These are phyloP conservation scores for Cryptophagus acutangulus DNA, from an alignment of 2,888 invertebrate species.

Conservation along the genomic window DNA sequence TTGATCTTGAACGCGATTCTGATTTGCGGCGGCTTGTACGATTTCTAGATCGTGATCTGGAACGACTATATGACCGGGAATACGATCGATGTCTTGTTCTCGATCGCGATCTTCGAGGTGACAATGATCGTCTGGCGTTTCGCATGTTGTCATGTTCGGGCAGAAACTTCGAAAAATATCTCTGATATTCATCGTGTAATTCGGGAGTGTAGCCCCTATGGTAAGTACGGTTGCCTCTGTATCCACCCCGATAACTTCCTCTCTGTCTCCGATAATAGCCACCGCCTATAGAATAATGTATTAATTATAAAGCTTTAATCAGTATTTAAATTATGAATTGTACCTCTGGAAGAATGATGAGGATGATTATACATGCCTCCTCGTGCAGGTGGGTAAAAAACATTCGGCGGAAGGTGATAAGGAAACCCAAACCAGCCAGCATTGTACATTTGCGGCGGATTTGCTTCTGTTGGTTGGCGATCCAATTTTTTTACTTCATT, in stretches of 20 bases:
- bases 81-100: constrained; percentile 17
- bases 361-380: constrained; percentile 8
- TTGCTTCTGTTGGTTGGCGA: constrained; percentile 18
- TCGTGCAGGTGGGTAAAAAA: constrained; percentile 14
- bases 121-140: constrained; percentile 26
- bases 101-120: constrained; percentile 21
- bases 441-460: constrained; percentile 24
- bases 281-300: constrained; percentile 11
- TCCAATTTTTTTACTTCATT: constrained; percentile 13
- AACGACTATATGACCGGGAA: constrained; percentile 21
- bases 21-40: constrained; percentile 36
- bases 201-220: constrained; percentile 33
- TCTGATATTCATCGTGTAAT: constrained; percentile 49
- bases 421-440: constrained; percentile 26
- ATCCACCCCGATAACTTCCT: constrained; percentile 39
- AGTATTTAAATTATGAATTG: constrained; percentile 3
- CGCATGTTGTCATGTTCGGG: constrained; percentile 43
- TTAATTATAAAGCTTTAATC: background rate
- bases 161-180: constrained; percentile 59
- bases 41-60: constrained; percentile 37
- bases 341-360: constrained; percentile 37
- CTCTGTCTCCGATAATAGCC: constrained; percentile 21
- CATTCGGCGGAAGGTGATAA: constrained; percentile 17
- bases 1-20: constrained; percentile 13
- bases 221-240: constrained; percentile 24